A percentile compares a stretch with the other conserved stretches of the same genome.
phyloP scores from a whole-genome alignment of 1,140 invertebrate genomes.

The Melanaphis sacchari region DNA sequence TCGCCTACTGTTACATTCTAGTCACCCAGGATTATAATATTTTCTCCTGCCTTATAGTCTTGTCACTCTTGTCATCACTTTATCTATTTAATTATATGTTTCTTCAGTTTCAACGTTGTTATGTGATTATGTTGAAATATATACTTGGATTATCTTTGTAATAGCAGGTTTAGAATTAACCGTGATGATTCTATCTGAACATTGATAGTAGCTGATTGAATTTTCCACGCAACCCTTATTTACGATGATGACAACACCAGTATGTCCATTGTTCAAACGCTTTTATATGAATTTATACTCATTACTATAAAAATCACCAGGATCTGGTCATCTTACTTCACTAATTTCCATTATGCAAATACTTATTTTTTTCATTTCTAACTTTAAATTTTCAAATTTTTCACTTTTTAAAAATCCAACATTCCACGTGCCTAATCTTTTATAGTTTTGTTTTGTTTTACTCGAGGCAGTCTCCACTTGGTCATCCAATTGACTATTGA shows the following conservation, averaged over 20 bases:
- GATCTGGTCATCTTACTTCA: slow-evolving; percentile 59
- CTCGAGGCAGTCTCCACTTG: slow-evolving; percentile 35
- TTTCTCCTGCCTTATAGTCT: slow-evolving; percentile 27
- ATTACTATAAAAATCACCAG: slow-evolving; percentile 45
- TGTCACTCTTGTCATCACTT: slow-evolving; percentile 26
- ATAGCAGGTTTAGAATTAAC: slow-evolving; percentile 42
- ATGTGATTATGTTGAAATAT: slow-evolving; percentile 33
- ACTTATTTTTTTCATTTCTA: slow-evolving; percentile 59
- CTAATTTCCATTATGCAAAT: slow-evolving; percentile 59
- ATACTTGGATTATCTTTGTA: slow-evolving; percentile 49
- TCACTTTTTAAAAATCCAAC: slow-evolving; percentile 59
- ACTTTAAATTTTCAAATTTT: slow-evolving; percentile 59
- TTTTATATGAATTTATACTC: slow-evolving; percentile 46
- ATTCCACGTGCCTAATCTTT: slow-evolving; percentile 60
- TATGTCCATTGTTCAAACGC: slow-evolving; percentile 4
- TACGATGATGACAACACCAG: slow-evolving; percentile 40
- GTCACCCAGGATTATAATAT: slow-evolving; percentile 31
- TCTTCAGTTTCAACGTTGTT: slow-evolving; percentile 4
- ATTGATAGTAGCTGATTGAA: slow-evolving; percentile 38
- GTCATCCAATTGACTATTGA: slow-evolving; percentile 22
- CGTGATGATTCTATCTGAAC: slow-evolving; percentile 32
- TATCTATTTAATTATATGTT: slow-evolving; percentile 37
- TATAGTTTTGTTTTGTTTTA: slow-evolving; percentile 56
- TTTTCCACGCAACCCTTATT: slow-evolving; percentile 22
- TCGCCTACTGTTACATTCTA: slow-evolving; percentile 46